phyloP scores from a whole-genome alignment of 1,140 invertebrate species.

The Nautilus pompilius region DNA sequence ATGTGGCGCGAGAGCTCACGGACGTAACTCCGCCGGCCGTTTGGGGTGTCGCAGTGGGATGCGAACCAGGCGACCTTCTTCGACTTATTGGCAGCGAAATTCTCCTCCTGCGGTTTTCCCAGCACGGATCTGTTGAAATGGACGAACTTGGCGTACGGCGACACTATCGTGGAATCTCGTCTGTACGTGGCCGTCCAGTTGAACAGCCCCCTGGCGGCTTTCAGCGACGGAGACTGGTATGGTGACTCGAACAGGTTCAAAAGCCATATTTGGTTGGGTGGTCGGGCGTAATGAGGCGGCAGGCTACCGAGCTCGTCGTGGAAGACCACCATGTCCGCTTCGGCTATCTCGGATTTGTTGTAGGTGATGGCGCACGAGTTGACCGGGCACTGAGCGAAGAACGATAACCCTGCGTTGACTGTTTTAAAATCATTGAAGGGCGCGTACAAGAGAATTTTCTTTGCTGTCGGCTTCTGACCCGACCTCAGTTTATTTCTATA shows the following conservation, averaged over 20 bases:
- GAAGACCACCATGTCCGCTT: not conserved
- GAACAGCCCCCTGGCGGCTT: conserved; percentile 65
- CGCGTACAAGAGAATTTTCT: no score
- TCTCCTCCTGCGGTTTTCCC: conserved; percentile 28
- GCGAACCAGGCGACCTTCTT: conserved; percentile 63
- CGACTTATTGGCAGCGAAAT: conserved; percentile 35
- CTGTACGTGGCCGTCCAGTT: conserved; percentile 78
- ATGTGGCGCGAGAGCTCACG: conserved; percentile 15
- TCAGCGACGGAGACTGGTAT: conserved; percentile 64
- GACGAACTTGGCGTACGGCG: conserved; percentile 80
- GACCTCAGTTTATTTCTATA: no score
- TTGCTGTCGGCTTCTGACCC: no score
- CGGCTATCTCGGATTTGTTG: not conserved
- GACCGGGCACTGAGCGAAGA: no score
- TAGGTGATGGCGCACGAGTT: not conserved
- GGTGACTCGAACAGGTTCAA: conserved; percentile 74
- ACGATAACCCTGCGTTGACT: no score
- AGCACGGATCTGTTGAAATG: conserved; percentile 61
- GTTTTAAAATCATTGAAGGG: no score
- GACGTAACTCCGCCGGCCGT: conserved; percentile 15
- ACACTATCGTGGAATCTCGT: conserved; percentile 66
- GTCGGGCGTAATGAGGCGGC: conserved; percentile 9
- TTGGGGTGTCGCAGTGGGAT: conserved; percentile 52
- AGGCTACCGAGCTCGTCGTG: not conserved
- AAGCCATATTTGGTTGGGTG: conserved; percentile 55